A percentile compares a stretch with the other conserved stretches of the same genome.
Conservation (phyloP, 2,888 invertebrate species). For the Drosophila koepferae region DNA sequence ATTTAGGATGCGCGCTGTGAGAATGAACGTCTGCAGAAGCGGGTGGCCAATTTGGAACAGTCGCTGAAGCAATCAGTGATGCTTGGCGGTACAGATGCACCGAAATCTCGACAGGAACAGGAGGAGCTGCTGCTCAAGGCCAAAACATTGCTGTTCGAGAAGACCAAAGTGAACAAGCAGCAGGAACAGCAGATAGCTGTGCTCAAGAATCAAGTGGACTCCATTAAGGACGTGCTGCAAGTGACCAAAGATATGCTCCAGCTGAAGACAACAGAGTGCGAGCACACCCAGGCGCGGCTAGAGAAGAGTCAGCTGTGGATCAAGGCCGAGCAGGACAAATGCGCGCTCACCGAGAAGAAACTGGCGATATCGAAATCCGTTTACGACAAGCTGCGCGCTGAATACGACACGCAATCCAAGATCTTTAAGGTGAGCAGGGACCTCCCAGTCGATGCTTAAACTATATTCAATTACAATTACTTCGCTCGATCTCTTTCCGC, state of each 20-base stretch:
- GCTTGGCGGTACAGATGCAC: conserved; percentile 82
- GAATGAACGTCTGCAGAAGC: conserved; percentile 83
- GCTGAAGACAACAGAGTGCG: conserved; percentile 91
- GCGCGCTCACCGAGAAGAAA: conserved; percentile 89
- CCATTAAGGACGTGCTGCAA: conserved; percentile 92
- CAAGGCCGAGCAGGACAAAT: conserved; percentile 90
- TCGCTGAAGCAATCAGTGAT: conserved; percentile 83
- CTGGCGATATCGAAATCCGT: conserved; percentile 90
- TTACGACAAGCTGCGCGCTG: conserved; percentile 91
- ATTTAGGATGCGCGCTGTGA: conserved; percentile 78
- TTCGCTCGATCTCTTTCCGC: conserved; percentile 50
- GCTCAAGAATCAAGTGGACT: conserved; percentile 88
- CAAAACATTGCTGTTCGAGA: conserved; percentile 90
- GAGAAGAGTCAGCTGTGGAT: conserved; percentile 89
- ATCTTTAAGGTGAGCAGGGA: conserved; percentile 87
- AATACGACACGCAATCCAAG: conserved; percentile 91
- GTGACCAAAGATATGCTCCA: conserved; percentile 93
- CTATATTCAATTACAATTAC: neutral
- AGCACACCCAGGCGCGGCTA: conserved; percentile 89
- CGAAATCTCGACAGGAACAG: conserved; percentile 83
- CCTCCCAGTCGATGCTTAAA: neutral
- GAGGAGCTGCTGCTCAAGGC: conserved; percentile 88
- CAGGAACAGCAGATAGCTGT: conserved; percentile 92
- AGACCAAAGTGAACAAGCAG: conserved; percentile 91
- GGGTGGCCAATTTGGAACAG: conserved; percentile 82